Evolutionary conservation across 2,797 vertebrate species (phyloP).

Genomic region (Muraenolepis orangiensis): DNA sequence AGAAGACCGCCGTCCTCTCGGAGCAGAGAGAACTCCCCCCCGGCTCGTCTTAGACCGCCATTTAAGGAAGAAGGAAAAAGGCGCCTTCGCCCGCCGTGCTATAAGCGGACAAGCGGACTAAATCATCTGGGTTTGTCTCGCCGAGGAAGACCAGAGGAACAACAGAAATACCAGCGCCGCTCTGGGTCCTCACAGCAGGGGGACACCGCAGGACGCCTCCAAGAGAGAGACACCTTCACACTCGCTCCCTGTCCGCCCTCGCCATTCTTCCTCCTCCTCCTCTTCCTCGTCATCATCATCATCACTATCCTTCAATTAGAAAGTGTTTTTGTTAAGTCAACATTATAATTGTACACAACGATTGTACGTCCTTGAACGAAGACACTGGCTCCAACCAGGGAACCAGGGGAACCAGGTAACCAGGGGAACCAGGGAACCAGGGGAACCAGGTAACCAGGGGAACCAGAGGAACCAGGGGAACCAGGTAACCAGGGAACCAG

Average conservation of each 20-base stretch:
- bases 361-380: slow-evolving; percentile 66
- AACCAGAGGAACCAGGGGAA: too few species aligned
- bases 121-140: slow-evolving; percentile 63
- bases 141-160: slow-evolving; percentile 49
- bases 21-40: slow-evolving; percentile 17
- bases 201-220: slow-evolving; percentile 65
- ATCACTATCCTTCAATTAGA: slow-evolving; percentile 34
- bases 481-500: too few species aligned
- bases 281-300: slow-evolving; percentile 69
- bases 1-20: slow-evolving; percentile 51
- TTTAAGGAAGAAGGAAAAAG: slow-evolving; percentile 20
- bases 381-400: too few species aligned
- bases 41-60: slow-evolving; percentile 28
- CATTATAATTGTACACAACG: slow-evolving; percentile 33
- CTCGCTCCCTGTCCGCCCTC: slow-evolving; percentile 10
- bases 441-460: too few species aligned
- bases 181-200: slow-evolving; percentile 68
- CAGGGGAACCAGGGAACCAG: too few species aligned
- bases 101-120: slow-evolving; percentile 57
- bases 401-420: too few species aligned
- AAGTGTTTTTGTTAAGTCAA: too few species aligned
- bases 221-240: slow-evolving; percentile 66
- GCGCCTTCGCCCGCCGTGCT: slow-evolving; percentile 22
- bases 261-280: slow-evolving; percentile 63
- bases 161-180: slow-evolving; percentile 60